Conservation (phyloP, 2,888 invertebrate genomes). For the Fragum sueziense region DNA sequence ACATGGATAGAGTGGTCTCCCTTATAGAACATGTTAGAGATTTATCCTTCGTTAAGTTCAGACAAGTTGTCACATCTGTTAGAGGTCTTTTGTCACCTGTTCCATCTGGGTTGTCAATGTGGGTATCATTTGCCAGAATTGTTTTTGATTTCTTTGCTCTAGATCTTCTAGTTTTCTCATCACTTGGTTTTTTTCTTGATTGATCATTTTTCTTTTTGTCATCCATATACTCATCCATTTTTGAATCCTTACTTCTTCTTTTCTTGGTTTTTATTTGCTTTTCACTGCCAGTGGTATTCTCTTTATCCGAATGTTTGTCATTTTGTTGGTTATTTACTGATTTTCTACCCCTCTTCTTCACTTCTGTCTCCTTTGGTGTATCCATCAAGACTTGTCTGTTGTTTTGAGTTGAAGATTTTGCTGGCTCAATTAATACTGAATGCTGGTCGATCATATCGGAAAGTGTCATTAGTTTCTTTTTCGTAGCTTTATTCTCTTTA, state of each 20-base stretch:
- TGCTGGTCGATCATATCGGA: constrained; percentile 58
- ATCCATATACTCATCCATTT: neutral
- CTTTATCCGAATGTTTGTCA: neutral
- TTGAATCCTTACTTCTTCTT: neutral
- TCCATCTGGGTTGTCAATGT: constrained; percentile 11
- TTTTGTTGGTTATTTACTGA: neutral
- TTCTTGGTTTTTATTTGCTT: neutral
- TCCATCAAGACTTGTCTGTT: constrained; percentile 5
- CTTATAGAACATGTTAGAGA: constrained; percentile 47
- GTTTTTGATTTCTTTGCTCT: constrained; percentile 26
- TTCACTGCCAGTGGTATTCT: neutral
- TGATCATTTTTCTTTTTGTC: neutral
- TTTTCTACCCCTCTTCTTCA: neutral
- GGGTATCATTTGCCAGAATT: constrained; percentile 47
- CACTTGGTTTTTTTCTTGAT: neutral
- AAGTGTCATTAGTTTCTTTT: constrained; percentile 65
- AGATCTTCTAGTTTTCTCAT: neutral
- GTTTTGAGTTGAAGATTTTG: constrained; percentile 48
- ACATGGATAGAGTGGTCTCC: constrained; percentile 63
- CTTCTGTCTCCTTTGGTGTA: neutral
- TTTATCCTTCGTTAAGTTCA: constrained; percentile 55
- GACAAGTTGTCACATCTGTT: constrained; percentile 43
- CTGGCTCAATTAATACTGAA: constrained; percentile 63
- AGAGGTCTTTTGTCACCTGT: constrained; percentile 8
- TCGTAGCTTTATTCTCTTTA: constrained; percentile 42